These are phyloP conservation scores for Eledone cirrhosa DNA, from an alignment of 2,888 invertebrate species.

Conservation along the genomic window DNA sequence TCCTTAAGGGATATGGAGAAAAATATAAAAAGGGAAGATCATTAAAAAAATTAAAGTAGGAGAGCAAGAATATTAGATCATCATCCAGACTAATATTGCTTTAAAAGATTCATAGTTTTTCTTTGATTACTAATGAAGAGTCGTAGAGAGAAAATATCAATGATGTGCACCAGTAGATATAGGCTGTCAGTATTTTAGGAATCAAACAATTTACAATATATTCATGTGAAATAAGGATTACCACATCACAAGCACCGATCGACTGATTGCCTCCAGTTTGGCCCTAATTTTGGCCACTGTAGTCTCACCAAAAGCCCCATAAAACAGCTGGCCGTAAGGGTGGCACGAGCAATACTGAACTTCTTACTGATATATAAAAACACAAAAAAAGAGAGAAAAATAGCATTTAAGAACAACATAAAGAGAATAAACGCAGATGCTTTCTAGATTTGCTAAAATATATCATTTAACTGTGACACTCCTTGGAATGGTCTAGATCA, in stretches of 20 bases:
- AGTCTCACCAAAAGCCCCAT: constrained; percentile 30
- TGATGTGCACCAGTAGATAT: constrained; percentile 27
- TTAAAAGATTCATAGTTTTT: not conserved
- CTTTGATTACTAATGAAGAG: constrained; percentile 5
- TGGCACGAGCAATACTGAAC: constrained; percentile 29
- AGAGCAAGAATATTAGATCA: constrained; percentile 8
- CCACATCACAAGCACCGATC: constrained; percentile 27
- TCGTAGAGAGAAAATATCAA: constrained; percentile 21
- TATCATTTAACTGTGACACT: constrained; percentile 14
- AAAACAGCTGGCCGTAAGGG: constrained; percentile 29
- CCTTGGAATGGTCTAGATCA: not conserved
- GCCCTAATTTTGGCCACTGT: constrained; percentile 27
- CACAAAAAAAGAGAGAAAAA: constrained; percentile 31
- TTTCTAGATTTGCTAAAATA: constrained; percentile 24
- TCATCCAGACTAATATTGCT: not conserved
- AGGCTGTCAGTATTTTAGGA: constrained; percentile 25
- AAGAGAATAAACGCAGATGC: constrained; percentile 27
- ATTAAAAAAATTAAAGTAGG: too few relatives aligned
- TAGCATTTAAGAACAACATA: constrained; percentile 29
- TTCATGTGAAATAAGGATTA: constrained; percentile 30
- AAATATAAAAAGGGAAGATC: too few relatives aligned
- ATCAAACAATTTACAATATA: constrained; percentile 24
- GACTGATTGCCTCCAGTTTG: constrained; percentile 26
- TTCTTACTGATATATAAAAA: constrained; percentile 31
- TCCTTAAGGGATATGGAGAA: constrained; percentile 12